Evolutionary conservation across 2,797 vertebrate genomes (phyloP).

Genomic region (Trachops cirrhosus): DNA sequence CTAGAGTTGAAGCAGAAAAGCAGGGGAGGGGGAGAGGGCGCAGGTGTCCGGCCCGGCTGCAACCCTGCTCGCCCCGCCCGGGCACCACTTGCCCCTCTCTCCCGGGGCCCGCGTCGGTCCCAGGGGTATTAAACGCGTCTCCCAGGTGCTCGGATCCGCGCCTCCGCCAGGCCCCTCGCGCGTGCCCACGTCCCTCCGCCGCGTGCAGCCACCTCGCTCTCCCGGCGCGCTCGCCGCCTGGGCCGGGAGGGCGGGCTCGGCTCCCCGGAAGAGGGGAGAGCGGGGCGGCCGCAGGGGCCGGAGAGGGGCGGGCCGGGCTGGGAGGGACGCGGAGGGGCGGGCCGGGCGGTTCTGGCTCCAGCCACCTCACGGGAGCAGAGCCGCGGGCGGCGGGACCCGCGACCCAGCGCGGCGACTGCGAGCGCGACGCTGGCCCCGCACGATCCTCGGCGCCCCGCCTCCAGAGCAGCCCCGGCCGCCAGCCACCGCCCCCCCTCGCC

Average conservation of each 20-base stretch:
- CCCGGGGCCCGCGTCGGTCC: neutral
- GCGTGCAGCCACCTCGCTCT: neutral
- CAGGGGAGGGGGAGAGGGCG: neutral
- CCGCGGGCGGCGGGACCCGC: conserved; percentile 37
- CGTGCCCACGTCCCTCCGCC: neutral
- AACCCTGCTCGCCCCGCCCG: neutral
- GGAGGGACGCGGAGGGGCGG: conserved; percentile 63
- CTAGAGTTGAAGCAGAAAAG: conserved; percentile 41
- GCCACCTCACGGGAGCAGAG: conserved; percentile 9
- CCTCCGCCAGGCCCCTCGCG: neutral
- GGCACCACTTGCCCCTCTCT: neutral
- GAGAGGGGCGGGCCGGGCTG: conserved; percentile 58
- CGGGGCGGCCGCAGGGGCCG: conserved; percentile 10
- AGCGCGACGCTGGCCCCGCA: neutral
- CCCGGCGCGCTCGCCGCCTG: neutral
- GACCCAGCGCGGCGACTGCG: neutral
- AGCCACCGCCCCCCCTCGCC: neutral
- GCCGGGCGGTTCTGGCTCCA: conserved; percentile 21
- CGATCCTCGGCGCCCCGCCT: neutral
- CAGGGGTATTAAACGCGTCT: neutral
- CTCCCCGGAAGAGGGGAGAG: conserved; percentile 53
- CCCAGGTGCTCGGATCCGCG: neutral
- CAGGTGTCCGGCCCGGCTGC: neutral
- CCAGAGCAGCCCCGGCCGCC: neutral
- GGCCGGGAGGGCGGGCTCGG: conserved; percentile 54